Conservation (phyloP, 2,888 invertebrate species). For the Caradrina kadenii region DNA sequence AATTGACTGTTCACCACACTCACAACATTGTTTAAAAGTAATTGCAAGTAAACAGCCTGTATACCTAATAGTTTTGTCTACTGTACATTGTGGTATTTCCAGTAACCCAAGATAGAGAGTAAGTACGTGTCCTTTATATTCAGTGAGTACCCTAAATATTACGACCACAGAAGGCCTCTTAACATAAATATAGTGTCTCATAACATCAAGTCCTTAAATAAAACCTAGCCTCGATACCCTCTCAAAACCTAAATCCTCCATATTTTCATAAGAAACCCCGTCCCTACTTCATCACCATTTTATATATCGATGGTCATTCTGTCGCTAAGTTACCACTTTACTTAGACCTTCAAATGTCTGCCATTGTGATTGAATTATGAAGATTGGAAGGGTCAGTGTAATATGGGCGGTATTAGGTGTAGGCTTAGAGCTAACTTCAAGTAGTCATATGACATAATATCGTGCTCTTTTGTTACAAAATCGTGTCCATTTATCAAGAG, state of each 20-base stretch:
- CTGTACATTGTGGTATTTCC: no score
- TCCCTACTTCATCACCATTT: slow-evolving; percentile 68
- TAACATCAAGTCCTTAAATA: slow-evolving; percentile 25
- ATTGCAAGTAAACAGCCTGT: no score
- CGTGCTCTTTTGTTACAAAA: slow-evolving; percentile 71
- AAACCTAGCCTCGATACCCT: slow-evolving; percentile 26
- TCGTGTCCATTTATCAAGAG: slow-evolving; percentile 68
- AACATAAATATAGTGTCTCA: slow-evolving; percentile 7
- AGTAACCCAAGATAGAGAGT: no score
- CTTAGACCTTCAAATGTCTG: slow-evolving; percentile 5
- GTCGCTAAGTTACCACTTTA: slow-evolving; percentile 45
- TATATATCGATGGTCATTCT: slow-evolving; percentile 67
- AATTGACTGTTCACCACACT: no score
- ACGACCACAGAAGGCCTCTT: not conserved
- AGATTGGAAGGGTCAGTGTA: slow-evolving; percentile 54
- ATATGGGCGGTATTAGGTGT: slow-evolving; percentile 61
- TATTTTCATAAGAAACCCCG: slow-evolving; percentile 44
- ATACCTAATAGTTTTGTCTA: no score
- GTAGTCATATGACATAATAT: slow-evolving; percentile 70
- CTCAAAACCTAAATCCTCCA: slow-evolving; percentile 23
- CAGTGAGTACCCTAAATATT: slow-evolving; percentile 2
- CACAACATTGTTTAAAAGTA: no score
- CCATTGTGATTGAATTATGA: slow-evolving; percentile 24
- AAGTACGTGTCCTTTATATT: not conserved
- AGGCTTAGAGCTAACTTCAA: slow-evolving; percentile 62